A percentile compares a stretch with the other conserved stretches of the same genome.
These are phyloP conservation scores for Aplysia californica DNA, from an alignment of 1,140 invertebrate genomes.

Conservation along the genomic window DNA sequence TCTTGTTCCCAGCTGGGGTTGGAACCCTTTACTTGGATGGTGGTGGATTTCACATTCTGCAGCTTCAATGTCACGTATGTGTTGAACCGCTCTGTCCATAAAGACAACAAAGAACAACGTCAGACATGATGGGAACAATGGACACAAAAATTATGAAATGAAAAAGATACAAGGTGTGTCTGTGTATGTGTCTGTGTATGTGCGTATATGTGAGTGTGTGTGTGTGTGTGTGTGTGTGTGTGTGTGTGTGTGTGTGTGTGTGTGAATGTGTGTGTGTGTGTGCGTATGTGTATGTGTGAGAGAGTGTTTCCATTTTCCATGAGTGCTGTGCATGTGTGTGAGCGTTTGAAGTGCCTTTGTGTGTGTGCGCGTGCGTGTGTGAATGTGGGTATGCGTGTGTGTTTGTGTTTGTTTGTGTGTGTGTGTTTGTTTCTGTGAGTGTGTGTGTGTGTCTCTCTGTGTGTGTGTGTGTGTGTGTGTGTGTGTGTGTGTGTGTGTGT, in stretches of 20 bases:
- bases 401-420: too few species aligned
- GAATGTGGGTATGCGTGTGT: too few species aligned
- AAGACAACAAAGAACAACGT: conserved; percentile 33
- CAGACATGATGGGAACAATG: background rate
- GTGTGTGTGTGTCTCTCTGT: too few species aligned
- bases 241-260: background rate
- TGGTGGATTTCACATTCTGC: conserved; percentile 98
- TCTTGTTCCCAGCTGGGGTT: conserved; percentile 98
- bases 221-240: background rate
- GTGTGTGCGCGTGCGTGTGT: too few species aligned
- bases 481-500: too few species aligned
- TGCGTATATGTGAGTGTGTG: too few species aligned
- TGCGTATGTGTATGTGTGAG: background rate
- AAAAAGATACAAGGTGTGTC: background rate
- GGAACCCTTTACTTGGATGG: conserved; percentile 93
- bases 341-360: too few species aligned
- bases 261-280: background rate
- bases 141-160: background rate
- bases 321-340: background rate
- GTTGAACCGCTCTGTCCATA: conserved; percentile 69
- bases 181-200: background rate
- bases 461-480: too few species aligned
- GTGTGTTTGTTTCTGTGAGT: too few species aligned
- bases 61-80: conserved; percentile 94
- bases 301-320: background rate